Percentiles rank a stretch among this genome's conserved stretches.
phyloP scores from a whole-genome alignment of 2,888 invertebrate species.

The Xanthia togata region DNA sequence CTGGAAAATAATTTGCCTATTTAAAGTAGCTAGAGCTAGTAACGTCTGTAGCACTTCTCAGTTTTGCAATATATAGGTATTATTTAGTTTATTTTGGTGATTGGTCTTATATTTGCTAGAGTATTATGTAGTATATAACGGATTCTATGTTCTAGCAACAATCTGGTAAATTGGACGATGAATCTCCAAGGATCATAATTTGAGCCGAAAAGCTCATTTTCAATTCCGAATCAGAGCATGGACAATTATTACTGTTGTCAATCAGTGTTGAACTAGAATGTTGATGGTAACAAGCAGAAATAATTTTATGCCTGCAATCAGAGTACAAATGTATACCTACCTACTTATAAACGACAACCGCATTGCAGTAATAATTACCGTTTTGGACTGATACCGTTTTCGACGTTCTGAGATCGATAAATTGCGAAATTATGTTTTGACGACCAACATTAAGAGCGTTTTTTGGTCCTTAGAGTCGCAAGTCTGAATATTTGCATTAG shows the following conservation, averaged over 20 bases:
- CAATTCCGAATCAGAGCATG: background rate
- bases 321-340: background rate
- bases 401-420: constrained; percentile 15
- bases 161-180: background rate
- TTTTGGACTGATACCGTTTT: constrained; percentile 32
- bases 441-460: background rate
- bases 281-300: constrained; percentile 17
- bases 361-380: constrained; percentile 30
- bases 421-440: constrained; percentile 33
- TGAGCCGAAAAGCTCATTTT: background rate
- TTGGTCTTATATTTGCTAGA: too few species aligned
- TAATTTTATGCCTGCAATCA: constrained; percentile 34
- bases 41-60: background rate
- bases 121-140: too few species aligned
- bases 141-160: background rate
- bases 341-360: constrained; percentile 38
- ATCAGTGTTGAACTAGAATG: constrained; percentile 37
- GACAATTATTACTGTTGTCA: constrained; percentile 10
- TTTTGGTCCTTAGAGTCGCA: constrained; percentile 4
- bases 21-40: background rate
- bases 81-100: background rate
- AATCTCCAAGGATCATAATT: background rate
- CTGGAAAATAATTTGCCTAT: too few species aligned
- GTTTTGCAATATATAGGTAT: too few species aligned
- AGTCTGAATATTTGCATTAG: background rate